Evolutionary conservation across 2,888 invertebrate genomes (phyloP).

Genomic region (Vesta saturnalis): DNA sequence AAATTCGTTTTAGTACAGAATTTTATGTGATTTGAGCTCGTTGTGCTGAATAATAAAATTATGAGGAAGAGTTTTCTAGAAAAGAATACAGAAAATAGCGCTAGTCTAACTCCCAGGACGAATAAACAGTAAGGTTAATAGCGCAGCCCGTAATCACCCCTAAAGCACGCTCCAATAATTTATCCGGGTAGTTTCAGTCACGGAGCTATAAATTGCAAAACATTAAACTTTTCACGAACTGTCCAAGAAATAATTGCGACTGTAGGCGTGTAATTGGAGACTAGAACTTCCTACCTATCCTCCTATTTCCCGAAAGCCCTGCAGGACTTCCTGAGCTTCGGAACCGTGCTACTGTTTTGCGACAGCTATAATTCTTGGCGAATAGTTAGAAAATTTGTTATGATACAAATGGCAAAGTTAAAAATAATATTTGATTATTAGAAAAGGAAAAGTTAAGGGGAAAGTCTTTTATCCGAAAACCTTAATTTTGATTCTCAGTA

Average conservation of each 20-base stretch:
- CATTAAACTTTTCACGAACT: conserved; percentile 59
- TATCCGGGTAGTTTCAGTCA: conserved; percentile 51
- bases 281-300: conserved; percentile 40
- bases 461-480: background rate
- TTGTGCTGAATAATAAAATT: conserved; percentile 19
- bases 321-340: conserved; percentile 34
- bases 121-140: conserved; percentile 47
- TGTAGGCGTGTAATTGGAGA: conserved; percentile 59
- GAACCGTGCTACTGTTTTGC: conserved; percentile 22
- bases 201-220: conserved; percentile 57
- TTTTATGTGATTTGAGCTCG: conserved; percentile 20
- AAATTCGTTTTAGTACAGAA: conserved; percentile 22
- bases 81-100: conserved; percentile 25
- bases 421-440: background rate
- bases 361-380: conserved; percentile 31
- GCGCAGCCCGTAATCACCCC: conserved; percentile 47
- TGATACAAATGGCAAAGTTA: conserved; percentile 25
- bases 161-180: conserved; percentile 53
- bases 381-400: conserved; percentile 29
- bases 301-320: conserved; percentile 41
- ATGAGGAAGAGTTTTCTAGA: conserved; percentile 16
- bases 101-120: conserved; percentile 22
- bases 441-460: background rate
- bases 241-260: conserved; percentile 60
- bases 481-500: background rate